A percentile compares a stretch with the other conserved stretches of the same genome.
Conservation (phyloP, 2,797 vertebrate species). For the Phoeniculus purpureus region DNA sequence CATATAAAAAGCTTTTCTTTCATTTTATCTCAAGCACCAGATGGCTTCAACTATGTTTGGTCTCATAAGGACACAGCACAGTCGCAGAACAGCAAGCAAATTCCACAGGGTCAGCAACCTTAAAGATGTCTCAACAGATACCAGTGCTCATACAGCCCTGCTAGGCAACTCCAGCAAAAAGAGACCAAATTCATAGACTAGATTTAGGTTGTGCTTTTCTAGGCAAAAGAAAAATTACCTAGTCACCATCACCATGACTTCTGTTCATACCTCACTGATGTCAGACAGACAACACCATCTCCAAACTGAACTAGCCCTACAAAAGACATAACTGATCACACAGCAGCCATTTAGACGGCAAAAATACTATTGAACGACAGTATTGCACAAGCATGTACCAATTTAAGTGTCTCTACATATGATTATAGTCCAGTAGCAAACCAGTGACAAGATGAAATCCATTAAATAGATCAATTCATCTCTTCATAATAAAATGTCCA, state of each 20-base stretch:
- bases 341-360: background rate
- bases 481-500: background rate
- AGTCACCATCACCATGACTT: background rate
- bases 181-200: background rate
- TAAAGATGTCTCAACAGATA: background rate
- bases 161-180: background rate
- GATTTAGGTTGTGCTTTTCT: background rate
- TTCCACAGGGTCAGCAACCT: background rate
- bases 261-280: background rate
- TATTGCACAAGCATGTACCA: background rate
- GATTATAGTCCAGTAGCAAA: background rate
- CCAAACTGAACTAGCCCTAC: background rate
- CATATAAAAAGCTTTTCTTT: background rate
- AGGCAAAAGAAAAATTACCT: background rate
- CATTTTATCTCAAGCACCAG: background rate
- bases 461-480: background rate
- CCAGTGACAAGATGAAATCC: background rate
- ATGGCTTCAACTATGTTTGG: background rate
- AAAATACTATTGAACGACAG: background rate
- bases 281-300: background rate
- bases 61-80: background rate
- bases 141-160: background rate
- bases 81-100: background rate
- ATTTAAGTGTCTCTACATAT: background rate
- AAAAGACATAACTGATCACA: background rate